Evolutionary conservation across 2,797 vertebrate genomes (phyloP), one percentile per base, ranked within the genome.

Genomic region (Melopsittacus undulatus): DNA sequence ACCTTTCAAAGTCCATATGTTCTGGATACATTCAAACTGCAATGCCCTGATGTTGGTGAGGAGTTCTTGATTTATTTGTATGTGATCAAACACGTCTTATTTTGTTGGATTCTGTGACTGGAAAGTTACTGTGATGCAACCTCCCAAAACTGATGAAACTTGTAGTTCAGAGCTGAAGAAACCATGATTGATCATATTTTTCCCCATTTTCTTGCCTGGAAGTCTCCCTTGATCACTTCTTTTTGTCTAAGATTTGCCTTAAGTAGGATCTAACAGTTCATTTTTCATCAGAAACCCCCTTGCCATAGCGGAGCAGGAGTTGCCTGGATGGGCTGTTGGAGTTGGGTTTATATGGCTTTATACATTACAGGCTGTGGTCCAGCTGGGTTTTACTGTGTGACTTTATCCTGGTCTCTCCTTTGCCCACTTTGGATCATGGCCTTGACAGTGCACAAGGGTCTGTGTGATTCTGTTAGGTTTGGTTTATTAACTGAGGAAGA

Each of bases 171-270:
- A 78, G 78, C 17, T 87, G 89, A 64, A 89, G 68, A 76, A 9
- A 62, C 94, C 80, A 92, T 85, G 89, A 89, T 93, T 87, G 92
- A 77, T 80, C 0, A 0, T 80, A 18, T 87, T 68, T 95, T 93
- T 54, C 93, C 92, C 48, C 93, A 70, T 34, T 57, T 69, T 94
- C 73, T 93, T 94, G 91, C 93, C 89, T 73, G 84, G 90, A 87
- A 91, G 81, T 80, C 15, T 89, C 90, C 82, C 96, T 95, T 95
- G 94, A 91, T 96, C 87, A 78, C 63, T 27, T 88, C 88, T 94
- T 95, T 94, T 94, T 95, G 90, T 94, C 90, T 94, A 32, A 77
- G 74, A 45, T 82, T 38, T 85, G 48, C 9, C 1, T 94, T 92
- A 96, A 95, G 83, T 90, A 90, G 92, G 68, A 92, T 75, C 78